Conservation (phyloP, 2,888 invertebrate genomes). For the Dioctria linearis region DNA sequence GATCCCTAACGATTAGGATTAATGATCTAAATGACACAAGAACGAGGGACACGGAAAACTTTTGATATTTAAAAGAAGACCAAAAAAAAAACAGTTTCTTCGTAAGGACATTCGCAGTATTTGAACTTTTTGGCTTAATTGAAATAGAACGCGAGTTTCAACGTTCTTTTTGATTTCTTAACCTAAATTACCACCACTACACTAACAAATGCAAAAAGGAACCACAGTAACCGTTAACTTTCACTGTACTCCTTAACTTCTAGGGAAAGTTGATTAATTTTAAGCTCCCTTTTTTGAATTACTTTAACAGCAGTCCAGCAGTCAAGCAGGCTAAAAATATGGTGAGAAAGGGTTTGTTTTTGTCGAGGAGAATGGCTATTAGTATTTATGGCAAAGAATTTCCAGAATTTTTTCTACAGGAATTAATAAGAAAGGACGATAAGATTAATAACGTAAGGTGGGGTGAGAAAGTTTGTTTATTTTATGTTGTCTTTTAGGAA, state of each 20-base stretch:
- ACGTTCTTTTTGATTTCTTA: background rate
- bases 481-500: background rate
- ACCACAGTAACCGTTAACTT: slow-evolving; percentile 22
- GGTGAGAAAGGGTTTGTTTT: background rate
- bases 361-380: slow-evolving; percentile 16
- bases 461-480: slow-evolving; percentile 13
- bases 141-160: slow-evolving; percentile 29
- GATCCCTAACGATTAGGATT: slow-evolving; percentile 48
- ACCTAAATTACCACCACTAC: slow-evolving; percentile 31
- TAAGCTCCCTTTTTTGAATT: slow-evolving; percentile 34
- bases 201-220: too few relatives aligned
- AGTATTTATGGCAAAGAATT: slow-evolving; percentile 41
- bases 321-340: background rate
- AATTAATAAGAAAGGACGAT: slow-evolving; percentile 35
- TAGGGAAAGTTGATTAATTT: slow-evolving; percentile 44
- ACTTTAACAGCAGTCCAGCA: background rate
- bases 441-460: slow-evolving; percentile 32
- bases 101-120: slow-evolving; percentile 26
- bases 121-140: slow-evolving; percentile 27
- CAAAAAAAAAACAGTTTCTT: slow-evolving; percentile 25
- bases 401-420: slow-evolving; percentile 7
- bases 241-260: slow-evolving; percentile 23
- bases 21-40: slow-evolving; percentile 47
- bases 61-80: slow-evolving; percentile 36
- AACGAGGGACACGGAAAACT: slow-evolving; percentile 34